Evolutionary conservation across 2,797 vertebrate species (phyloP).

Genomic region (Sebastes variabilis): DNA sequence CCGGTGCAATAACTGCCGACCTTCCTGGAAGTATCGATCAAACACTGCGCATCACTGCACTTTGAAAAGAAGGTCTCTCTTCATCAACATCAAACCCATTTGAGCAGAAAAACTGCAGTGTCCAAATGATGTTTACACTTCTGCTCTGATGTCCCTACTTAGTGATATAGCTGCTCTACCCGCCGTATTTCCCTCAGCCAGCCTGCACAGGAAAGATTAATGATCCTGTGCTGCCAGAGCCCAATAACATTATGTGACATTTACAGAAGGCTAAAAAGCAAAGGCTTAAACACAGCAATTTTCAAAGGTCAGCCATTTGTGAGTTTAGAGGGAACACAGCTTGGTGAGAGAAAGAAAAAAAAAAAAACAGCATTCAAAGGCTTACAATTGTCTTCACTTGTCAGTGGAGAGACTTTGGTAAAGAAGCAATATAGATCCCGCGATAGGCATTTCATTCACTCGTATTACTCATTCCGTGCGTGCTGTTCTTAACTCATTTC

Average conservation of each 20-base stretch:
- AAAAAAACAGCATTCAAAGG: not conserved
- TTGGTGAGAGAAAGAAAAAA: constrained; percentile 19
- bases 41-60: constrained; percentile 79
- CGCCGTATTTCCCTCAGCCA: constrained; percentile 62
- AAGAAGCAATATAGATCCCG: not conserved
- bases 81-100: constrained; percentile 88
- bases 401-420: constrained; percentile 6
- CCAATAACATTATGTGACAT: constrained; percentile 81
- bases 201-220: constrained; percentile 73
- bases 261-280: constrained; percentile 79
- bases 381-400: constrained; percentile 30
- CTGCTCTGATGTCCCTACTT: constrained; percentile 82
- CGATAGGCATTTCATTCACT: constrained; percentile 3
- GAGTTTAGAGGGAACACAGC: constrained; percentile 46
- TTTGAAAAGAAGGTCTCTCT: constrained; percentile 82
- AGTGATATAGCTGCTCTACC: constrained; percentile 80
- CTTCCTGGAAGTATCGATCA: constrained; percentile 78
- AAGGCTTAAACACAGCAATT: constrained; percentile 70
- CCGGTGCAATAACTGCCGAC: constrained; percentile 69
- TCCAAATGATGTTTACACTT: constrained; percentile 87
- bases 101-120: constrained; percentile 86
- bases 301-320: constrained; percentile 73
- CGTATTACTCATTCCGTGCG: not conserved
- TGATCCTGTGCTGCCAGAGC: constrained; percentile 71
- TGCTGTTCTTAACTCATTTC: not conserved